Evolutionary conservation across 2,888 invertebrate genomes (phyloP), one percentile per base, ranked within the genome.

Genomic region (Arctia plantaginis): DNA sequence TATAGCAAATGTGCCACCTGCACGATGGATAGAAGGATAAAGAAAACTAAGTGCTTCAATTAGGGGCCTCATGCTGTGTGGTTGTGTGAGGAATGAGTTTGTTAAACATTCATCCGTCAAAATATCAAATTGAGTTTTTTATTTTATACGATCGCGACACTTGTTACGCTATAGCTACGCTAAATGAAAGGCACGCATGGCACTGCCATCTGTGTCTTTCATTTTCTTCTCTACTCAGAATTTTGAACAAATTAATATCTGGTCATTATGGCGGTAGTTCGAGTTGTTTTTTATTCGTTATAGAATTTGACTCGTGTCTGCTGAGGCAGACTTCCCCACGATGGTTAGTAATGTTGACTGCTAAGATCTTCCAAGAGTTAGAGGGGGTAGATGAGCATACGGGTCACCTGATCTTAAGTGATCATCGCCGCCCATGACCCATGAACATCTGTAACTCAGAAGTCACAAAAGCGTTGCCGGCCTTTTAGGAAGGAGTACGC

Each of bases 1-100:
- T 62, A 62, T 62, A 66, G 39, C 35, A 66, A 66, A 66, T 66
- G 66, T 66, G n/a, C 66, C 66, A 66, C 66, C 66, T 39, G 35
- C 66, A 66, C 39, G 66, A 66, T 66, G 66, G 39, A 66, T 66
- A 39, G 18, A 30, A 59, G 59, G 59, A 59, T 30, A 30, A 30
- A 27, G 59, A 62, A 62, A 62, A 62, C 30, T 62, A 62, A 62
- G 62, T 62, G 62, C 62, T 62, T 27, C 23, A 23, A 39, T 59
- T 59, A 59, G 15, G n/a, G 1, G 10, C 18, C 69, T 13, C 41
- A 30, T 62, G n/a, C 27, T 47, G 30, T n/a, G 15, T 39, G 62
- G 27, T 27, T 59, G 27, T 59, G 27, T 59, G 4, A 59, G 30
- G 18, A 62, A 30, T 30, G 30, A 30, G 30, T 18, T 30, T 1